Evolutionary conservation across 2,113 vertebrate species (phyloP), one percentile per base, ranked within the genome.

Genomic region (Caranx ignobilis): DNA sequence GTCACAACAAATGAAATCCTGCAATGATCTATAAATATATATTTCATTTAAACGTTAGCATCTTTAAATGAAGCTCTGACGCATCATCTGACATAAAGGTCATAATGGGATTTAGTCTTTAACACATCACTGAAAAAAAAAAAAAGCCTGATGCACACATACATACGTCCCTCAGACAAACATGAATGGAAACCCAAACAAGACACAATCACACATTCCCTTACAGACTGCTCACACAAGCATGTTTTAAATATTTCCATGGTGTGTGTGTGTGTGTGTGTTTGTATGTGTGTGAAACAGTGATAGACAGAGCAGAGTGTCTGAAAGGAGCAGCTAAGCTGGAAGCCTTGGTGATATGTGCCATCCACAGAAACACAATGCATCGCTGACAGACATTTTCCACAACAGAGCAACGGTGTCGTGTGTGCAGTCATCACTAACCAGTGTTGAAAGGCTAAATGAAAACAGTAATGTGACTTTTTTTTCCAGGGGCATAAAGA

Each of bases 381-480:
- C 60, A 74, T 70, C 2, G 83, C 88, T 90, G 91, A 91, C 87
- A 78, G 81, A 82, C 66, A 41, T 71, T 87, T 90, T 91, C 88
- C 88, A 77, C 77, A 82, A 75, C 75, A 88, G 61, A 81, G 77
- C 69, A 66, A 35, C 11, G 13, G 65, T 78, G 79, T 76, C 83
- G 57, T 83, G 73, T 57, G 75, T 75, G 70, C 80, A 78, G 65
- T 89, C 81, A 85, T 71, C 84, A 45, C 67, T 31, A 11, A 70
- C 26, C 50, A 39, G 63, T 12, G 62, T 6, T 41, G 64, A 78
- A 62, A 71, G 60, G 70, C 72, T 10, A 62, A 63, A 52, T 43
- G 39, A 43, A 52, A 35, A 68, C 39, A 61, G 45, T 13, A 8
- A 39, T 63, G 0, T 54, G 18, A 50, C 32, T 34, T 66, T 61